Percentiles rank a stretch among this genome's conserved stretches.
Conservation (phyloP, 2,888 invertebrate genomes). For the Macrophya alboannulata region DNA sequence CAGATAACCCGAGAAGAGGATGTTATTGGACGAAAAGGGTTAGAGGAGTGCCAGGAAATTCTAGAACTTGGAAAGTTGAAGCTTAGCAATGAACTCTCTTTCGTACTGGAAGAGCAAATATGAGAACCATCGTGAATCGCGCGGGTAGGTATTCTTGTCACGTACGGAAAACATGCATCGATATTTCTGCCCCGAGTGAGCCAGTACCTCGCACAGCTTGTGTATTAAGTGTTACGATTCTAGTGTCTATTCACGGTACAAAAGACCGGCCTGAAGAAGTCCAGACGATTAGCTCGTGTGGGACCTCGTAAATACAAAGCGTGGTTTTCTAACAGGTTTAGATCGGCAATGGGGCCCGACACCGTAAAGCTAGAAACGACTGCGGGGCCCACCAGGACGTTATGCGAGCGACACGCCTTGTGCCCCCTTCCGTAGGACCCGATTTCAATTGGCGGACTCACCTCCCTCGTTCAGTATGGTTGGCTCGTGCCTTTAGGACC, state of each 20-base stretch:
- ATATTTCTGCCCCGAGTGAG: slow-evolving; percentile 15
- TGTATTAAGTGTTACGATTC: slow-evolving; percentile 39
- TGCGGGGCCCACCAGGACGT: slow-evolving; percentile 23
- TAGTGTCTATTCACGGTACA: background rate
- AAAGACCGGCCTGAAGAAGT: background rate
- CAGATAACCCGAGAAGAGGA: slow-evolving; percentile 17
- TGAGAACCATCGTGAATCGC: slow-evolving; percentile 11
- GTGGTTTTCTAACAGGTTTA: slow-evolving; percentile 51
- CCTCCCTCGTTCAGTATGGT: slow-evolving; percentile 34
- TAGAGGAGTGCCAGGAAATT: slow-evolving; percentile 10
- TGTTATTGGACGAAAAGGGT: background rate
- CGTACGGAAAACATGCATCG: slow-evolving; percentile 27
- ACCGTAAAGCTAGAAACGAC: slow-evolving; percentile 44
- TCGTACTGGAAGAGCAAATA: slow-evolving; percentile 16
- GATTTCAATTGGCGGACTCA: slow-evolving; percentile 42
- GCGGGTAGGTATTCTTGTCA: slow-evolving; percentile 19
- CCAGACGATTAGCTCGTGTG: slow-evolving; percentile 22
- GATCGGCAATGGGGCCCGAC: slow-evolving; percentile 34
- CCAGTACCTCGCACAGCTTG: background rate
- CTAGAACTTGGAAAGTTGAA: slow-evolving; percentile 38
- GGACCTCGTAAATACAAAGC: slow-evolving; percentile 43
- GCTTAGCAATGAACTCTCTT: background rate
- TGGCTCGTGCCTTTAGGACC: slow-evolving; percentile 61
- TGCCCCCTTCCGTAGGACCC: slow-evolving; percentile 51
- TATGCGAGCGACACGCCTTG: slow-evolving; percentile 47